Percentiles rank a stretch among this genome's conserved stretches.
Evolutionary conservation across 2,797 vertebrate genomes (phyloP).

Genomic region (Anolis apletophallus): DNA sequence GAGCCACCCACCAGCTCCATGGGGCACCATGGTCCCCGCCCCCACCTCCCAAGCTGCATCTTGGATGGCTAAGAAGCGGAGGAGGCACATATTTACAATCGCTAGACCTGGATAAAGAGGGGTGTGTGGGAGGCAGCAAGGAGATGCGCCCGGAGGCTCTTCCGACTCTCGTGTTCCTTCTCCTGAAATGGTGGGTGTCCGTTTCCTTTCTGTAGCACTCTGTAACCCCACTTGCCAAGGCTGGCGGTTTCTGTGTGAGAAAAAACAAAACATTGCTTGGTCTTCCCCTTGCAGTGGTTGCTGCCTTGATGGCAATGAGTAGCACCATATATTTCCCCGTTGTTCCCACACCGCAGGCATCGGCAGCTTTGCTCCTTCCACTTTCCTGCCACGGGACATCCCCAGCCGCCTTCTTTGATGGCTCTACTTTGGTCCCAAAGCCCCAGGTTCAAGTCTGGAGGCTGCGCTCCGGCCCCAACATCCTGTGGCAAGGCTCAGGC

Average conservation of each 20-base stretch:
- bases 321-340: conserved; percentile 82
- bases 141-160: conserved; percentile 54
- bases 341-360: conserved; percentile 57
- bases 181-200: neutral
- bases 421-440: conserved; percentile 86
- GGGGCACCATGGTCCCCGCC: conserved; percentile 46
- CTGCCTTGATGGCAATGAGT: conserved; percentile 72
- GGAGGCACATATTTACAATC: conserved; percentile 79
- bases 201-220: conserved; percentile 34
- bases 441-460: conserved; percentile 84
- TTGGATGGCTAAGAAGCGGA: conserved; percentile 73
- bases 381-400: conserved; percentile 28
- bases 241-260: conserved; percentile 53
- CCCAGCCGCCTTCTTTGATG: conserved; percentile 33
- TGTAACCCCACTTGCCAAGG: conserved; percentile 65
- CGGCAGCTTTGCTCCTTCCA: conserved; percentile 37
- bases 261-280: conserved; percentile 1
- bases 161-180: neutral
- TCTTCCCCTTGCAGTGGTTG: conserved; percentile 40
- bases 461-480: conserved; percentile 91
- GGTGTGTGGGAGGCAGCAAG: conserved; percentile 60
- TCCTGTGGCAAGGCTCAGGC: conserved; percentile 92
- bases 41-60: conserved; percentile 39
- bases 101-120: conserved; percentile 71
- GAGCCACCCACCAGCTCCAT: neutral